Percentiles rank a stretch among this genome's conserved stretches.
Evolutionary conservation across 2,113 vertebrate species (phyloP).

Genomic region (Petrocephalus microphthalmus): DNA sequence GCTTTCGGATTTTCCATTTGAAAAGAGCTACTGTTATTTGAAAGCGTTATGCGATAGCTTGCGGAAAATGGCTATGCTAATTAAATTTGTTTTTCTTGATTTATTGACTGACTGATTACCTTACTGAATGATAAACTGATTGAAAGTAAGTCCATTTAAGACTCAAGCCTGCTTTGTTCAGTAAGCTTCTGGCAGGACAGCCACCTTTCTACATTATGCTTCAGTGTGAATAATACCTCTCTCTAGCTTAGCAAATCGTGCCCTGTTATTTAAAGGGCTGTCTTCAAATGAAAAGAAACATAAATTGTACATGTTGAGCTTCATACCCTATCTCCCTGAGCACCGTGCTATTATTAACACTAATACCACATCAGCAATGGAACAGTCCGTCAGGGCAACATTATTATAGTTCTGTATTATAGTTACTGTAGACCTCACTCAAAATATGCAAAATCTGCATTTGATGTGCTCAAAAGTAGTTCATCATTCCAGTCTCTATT

Average conservation of each 20-base stretch:
- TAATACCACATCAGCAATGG: not conserved
- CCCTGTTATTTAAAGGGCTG: not conserved
- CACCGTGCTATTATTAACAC: slow-evolving; percentile 3
- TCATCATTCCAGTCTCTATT: not conserved
- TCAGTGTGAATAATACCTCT: not conserved
- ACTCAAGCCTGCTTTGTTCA: not conserved
- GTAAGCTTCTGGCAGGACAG: not conserved
- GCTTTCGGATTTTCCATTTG: not conserved
- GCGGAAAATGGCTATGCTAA: not conserved
- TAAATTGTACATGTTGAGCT: not conserved
- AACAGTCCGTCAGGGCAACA: not conserved
- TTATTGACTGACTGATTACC: not conserved
- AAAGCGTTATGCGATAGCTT: not conserved
- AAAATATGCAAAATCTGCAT: not conserved
- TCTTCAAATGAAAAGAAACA: not conserved
- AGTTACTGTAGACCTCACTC: not conserved
- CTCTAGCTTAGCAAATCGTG: not conserved
- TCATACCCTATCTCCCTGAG: not conserved
- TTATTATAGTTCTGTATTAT: no score
- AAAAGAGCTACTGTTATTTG: not conserved
- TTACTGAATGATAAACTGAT: not conserved
- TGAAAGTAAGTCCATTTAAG: not conserved
- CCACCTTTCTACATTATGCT: not conserved
- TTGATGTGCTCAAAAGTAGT: not conserved
- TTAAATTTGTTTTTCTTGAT: not conserved